Base-by-base conservation (phyloP, 2,888 invertebrate genomes). In the Andrena minutula region DNA sequence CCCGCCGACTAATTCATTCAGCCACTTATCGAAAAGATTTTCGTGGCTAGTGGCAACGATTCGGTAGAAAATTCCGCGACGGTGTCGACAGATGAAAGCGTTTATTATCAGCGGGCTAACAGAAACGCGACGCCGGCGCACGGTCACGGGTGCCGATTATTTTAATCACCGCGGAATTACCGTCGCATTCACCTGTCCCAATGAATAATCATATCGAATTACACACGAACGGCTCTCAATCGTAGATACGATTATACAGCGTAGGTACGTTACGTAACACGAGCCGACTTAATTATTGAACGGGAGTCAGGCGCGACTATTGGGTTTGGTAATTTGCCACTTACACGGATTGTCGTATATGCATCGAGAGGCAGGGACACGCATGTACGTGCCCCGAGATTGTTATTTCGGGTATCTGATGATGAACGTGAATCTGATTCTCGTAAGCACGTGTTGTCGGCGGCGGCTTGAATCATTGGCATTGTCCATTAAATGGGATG, bases 131-230 rank as follows among this genome's bases (percentile, higher is more conserved):
- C 78, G 86, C 85, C 72, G 79, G 41, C 60, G 80, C 72, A 81
- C 80, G 78, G 82, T 82, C 82, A 87, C 77, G 84, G 86, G 83
- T 81, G 74, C 76, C 81, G 87, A 90, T 90, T 89, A 90, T 89
- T 90, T 90, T 89, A 89, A 86, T 86, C 86, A 86, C 86, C 85
- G 84, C 79, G 87, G 88, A 89, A 90, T 89, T 86, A 86, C 79
- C 86, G 86, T 81, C 81, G 85, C 88, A 83, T 86, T 85, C 86
- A 86, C 85, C 88, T 80, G 85, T 83, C 83, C 83, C 88, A 87
- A 90, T 90, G 89, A 90, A 91, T 90, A 91, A 89, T 90, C 90
- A 89, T 88, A 90, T 89, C 86, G 88, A 89, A 90, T 91, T 89
- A 86, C 85, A 86, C 86, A 86, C 87, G 89, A 87, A 85, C 85